A percentile compares a stretch with the other conserved stretches of the same genome.
phyloP scores from a whole-genome alignment of 2,888 invertebrate species.

The Morpho deidamia region DNA sequence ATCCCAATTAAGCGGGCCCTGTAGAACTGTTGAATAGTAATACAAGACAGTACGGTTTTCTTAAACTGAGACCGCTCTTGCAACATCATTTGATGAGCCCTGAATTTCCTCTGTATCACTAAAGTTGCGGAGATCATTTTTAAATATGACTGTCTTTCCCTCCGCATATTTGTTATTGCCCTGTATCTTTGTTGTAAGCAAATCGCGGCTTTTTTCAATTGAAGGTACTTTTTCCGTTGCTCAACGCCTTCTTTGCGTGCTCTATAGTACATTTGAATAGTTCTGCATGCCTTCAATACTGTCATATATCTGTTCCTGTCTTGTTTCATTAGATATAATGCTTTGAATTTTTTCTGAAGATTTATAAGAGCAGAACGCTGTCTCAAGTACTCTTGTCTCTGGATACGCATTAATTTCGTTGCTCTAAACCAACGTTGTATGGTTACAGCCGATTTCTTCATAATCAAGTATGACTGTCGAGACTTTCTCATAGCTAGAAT shows the following conservation, averaged over 20 bases:
- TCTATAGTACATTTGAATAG: slow-evolving; percentile 62
- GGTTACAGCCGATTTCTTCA: slow-evolving; percentile 37
- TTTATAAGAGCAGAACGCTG: slow-evolving; percentile 31
- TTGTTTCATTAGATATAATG: slow-evolving; percentile 43
- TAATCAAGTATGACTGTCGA: slow-evolving; percentile 43
- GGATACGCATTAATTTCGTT: slow-evolving; percentile 40
- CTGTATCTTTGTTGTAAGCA: slow-evolving; percentile 49
- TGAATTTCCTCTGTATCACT: slow-evolving; percentile 53
- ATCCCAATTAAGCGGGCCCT: slow-evolving; percentile 40
- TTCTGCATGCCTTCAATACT: slow-evolving; percentile 43
- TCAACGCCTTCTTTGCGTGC: slow-evolving; percentile 38
- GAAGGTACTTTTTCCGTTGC: slow-evolving; percentile 43
- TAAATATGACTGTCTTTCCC: slow-evolving; percentile 38
- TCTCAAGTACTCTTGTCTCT: slow-evolving; percentile 41
- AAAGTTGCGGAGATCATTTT: slow-evolving; percentile 32
- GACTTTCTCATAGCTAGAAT: slow-evolving; percentile 47
- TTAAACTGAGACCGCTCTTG: slow-evolving; percentile 48
- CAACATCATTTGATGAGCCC: slow-evolving; percentile 48
- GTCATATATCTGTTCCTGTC: slow-evolving; percentile 49
- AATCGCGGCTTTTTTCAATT: slow-evolving; percentile 37
- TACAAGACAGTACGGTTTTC: slow-evolving; percentile 43
- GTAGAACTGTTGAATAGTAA: slow-evolving; percentile 60
- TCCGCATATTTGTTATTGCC: slow-evolving; percentile 46
- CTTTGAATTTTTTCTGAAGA: slow-evolving; percentile 55
- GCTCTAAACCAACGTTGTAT: slow-evolving; percentile 63